Base-by-base conservation (phyloP, 2,113 vertebrate genomes). In the Balaenoptera acutorostrata region DNA sequence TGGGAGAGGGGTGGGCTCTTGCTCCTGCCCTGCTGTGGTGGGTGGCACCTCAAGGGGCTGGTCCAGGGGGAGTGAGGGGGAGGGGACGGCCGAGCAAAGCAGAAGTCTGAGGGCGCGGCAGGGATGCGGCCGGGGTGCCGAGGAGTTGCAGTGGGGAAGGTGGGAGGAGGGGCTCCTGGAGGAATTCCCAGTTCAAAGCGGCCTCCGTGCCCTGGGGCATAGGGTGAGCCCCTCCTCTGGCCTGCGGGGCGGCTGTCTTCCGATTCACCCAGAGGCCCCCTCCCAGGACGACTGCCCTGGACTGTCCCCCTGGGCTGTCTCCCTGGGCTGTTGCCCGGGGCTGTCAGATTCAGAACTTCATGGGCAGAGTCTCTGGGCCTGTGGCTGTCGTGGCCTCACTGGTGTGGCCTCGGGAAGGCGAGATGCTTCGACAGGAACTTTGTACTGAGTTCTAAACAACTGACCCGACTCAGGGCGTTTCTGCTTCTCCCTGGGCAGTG, bases 41-140 rank as follows among this genome's bases (percentile, higher is more conserved):
- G 36, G 21, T 57, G 63, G 31, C 89, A 20, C 12, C 27, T 91
- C 49, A 66, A 78, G 72, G n/a, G 11, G 29, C n/a, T 41, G 5
- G 27, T 33, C 8, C 0, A 4, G 44, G 3, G 6, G 55, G 23
- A 29, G 15, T 2, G 39, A 8, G 1, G 21, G 5, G 33, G 5
- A 11, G 31, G 46, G 4, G 27, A 17, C 13, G 33, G 33, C 17
- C 20, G 52, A 20, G 33, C 33, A 27, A 4, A 15, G n/a, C 77
- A 13, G 31, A 52, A 21, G 21, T 36, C 52, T 25, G 49, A 78
- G 33, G 12, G 11, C 6, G 4, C 25, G 6, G 33, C 0, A 0
- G 52, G 12, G 33, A 9, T 6, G 17, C 6, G 2, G 29, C 29
- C 0, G 6, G 63, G 63, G 1, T 0, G 0, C 13, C 1, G 0